Evolutionary conservation across 2,888 invertebrate species (phyloP).

Genomic region (Noctua comes): DNA sequence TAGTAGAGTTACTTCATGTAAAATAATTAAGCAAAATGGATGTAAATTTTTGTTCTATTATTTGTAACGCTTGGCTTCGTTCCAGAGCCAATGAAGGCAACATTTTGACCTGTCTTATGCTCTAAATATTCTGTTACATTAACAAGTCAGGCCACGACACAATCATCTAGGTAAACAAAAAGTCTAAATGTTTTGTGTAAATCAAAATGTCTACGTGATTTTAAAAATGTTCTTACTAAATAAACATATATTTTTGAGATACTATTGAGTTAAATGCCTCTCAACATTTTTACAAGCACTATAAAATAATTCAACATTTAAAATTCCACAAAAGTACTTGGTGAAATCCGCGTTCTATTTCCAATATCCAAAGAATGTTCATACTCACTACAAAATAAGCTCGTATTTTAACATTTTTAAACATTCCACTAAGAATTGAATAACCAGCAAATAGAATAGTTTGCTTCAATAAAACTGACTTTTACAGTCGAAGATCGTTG

Average conservation of each 20-base stretch:
- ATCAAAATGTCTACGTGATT: background rate
- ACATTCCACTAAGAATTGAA: constrained; percentile 41
- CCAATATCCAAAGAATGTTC: constrained; percentile 24
- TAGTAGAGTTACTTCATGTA: constrained; percentile 35
- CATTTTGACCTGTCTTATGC: background rate
- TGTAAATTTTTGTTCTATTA: constrained; percentile 7
- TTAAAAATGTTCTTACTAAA: background rate
- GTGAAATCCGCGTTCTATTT: constrained; percentile 1
- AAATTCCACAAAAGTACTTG: constrained; percentile 16
- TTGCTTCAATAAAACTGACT: constrained; percentile 49
- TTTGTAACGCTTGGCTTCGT: constrained; percentile 16
- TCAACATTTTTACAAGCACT: background rate
- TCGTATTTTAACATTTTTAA: constrained; percentile 44
- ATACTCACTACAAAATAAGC: constrained; percentile 23
- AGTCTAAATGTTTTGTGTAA: background rate
- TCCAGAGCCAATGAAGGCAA: constrained; percentile 12
- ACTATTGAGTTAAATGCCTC: background rate
- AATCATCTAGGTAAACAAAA: constrained; percentile 2
- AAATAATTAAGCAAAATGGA: constrained; percentile 41
- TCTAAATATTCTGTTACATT: background rate
- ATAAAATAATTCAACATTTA: background rate
- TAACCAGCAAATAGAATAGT: constrained; percentile 43
- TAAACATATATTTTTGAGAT: no score
- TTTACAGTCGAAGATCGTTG: constrained; percentile 37
- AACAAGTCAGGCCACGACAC: background rate